Conservation (phyloP, 1,140 invertebrate genomes). For the Drosophila pruinosa region DNA sequence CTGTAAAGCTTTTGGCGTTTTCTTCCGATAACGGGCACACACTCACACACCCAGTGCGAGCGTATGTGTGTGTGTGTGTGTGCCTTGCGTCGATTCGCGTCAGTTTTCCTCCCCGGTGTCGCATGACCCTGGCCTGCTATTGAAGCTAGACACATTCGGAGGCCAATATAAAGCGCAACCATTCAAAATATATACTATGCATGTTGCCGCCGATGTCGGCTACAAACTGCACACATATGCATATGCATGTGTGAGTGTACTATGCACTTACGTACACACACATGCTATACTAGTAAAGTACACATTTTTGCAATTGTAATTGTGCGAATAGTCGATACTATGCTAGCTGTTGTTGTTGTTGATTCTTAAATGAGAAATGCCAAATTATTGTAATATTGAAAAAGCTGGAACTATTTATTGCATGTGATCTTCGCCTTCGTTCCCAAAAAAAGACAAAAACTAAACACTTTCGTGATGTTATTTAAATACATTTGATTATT, state of each 20-base stretch:
- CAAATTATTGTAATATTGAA: background rate
- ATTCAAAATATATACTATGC: slow-evolving; percentile 78
- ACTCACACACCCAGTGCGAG: slow-evolving; percentile 38
- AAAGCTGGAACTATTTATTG: slow-evolving; percentile 19
- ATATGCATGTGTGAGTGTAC: background rate
- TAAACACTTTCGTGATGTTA: background rate
- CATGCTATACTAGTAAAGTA: background rate
- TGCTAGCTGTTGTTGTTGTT: slow-evolving; percentile 4
- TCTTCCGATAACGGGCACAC: slow-evolving; percentile 80
- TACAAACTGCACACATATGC: background rate
- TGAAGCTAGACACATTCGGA: slow-evolving; percentile 80
- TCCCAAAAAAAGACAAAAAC: background rate
- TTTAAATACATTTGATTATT: background rate
- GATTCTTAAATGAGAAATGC: slow-evolving; percentile 34
- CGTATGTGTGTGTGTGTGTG: slow-evolving; percentile 7
- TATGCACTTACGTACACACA: background rate
- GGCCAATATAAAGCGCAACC: slow-evolving; percentile 79
- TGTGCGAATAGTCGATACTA: slow-evolving; percentile 14
- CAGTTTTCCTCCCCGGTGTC: slow-evolving; percentile 79
- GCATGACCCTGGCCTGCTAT: slow-evolving; percentile 82
- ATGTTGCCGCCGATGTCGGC: slow-evolving; percentile 41
- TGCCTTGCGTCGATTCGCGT: slow-evolving; percentile 65
- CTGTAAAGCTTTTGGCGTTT: slow-evolving; percentile 73
- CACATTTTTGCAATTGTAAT: slow-evolving; percentile 6
- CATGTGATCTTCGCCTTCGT: background rate